Evolutionary conservation across 2,113 vertebrate species (phyloP).

Genomic region (Euleptes europaea): DNA sequence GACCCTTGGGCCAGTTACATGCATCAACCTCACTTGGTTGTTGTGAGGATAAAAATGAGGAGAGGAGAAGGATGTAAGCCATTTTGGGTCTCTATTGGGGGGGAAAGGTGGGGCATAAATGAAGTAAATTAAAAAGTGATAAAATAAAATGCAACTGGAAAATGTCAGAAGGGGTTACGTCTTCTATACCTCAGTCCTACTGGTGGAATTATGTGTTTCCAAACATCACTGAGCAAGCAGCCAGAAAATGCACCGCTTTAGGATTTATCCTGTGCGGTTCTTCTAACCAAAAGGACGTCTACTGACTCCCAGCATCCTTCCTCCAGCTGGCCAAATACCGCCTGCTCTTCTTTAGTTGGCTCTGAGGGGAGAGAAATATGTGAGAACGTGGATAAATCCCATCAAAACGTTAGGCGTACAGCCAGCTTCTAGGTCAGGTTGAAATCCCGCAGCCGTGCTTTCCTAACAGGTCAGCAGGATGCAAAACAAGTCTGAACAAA

Average conservation of each 20-base stretch:
- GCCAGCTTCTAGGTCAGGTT: background rate
- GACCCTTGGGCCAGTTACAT: no score
- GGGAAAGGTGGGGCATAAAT: no score
- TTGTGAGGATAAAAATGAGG: no score
- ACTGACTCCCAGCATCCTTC: background rate
- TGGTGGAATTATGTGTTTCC: background rate
- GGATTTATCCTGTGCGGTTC: background rate
- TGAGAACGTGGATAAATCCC: background rate
- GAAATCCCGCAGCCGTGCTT: background rate
- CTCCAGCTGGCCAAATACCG: background rate
- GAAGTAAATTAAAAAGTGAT: no score
- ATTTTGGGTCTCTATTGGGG: no score
- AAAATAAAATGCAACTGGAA: background rate
- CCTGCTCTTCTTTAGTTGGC: background rate
- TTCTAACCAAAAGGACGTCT: background rate
- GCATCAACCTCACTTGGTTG: no score
- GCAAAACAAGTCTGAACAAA: constrained; percentile 29
- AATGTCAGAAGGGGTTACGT: background rate
- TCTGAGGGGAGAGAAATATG: background rate
- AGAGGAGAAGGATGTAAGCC: no score
- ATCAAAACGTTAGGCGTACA: background rate
- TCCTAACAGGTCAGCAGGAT: constrained; percentile 4
- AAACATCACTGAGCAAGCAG: background rate
- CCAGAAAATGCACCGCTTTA: background rate
- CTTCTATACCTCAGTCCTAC: background rate